These are phyloP conservation scores for Pristis pectinata DNA, from an alignment of 2,797 vertebrate species.

Conservation along the genomic window DNA sequence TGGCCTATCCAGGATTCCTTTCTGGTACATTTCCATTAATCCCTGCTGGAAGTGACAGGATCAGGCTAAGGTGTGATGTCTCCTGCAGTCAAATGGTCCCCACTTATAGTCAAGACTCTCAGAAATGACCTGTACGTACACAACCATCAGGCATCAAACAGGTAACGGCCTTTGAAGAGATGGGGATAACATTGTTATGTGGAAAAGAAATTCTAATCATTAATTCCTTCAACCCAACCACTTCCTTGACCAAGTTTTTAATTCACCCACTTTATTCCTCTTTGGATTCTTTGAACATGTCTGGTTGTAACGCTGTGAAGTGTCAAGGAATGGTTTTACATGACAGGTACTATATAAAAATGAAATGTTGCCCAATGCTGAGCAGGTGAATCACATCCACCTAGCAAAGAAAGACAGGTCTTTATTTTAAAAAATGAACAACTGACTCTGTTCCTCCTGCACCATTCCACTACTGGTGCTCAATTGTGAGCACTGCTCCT, in stretches of 20 bases:
- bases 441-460: neutral
- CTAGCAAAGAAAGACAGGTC: neutral
- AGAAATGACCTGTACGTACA: constrained; percentile 14
- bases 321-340: neutral
- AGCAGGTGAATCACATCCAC: neutral
- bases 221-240: neutral
- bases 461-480: neutral
- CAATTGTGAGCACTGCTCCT: neutral
- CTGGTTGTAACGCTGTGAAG: neutral
- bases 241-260: neutral
- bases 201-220: constrained; percentile 2
- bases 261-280: neutral
- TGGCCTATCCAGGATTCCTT: neutral
- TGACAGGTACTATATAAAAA: neutral
- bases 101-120: neutral
- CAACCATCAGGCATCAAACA: neutral
- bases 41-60: neutral
- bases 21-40: too few species aligned
- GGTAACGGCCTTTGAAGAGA: constrained; percentile 6
- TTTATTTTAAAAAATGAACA: neutral
- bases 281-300: neutral
- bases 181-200: constrained; percentile 19
- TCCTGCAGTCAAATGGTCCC: neutral
- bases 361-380: neutral
- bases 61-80: neutral